Evolutionary conservation across 2,113 vertebrate species (phyloP), one percentile per base, ranked within the genome.

Genomic region (Brachionichthys hirsutus): DNA sequence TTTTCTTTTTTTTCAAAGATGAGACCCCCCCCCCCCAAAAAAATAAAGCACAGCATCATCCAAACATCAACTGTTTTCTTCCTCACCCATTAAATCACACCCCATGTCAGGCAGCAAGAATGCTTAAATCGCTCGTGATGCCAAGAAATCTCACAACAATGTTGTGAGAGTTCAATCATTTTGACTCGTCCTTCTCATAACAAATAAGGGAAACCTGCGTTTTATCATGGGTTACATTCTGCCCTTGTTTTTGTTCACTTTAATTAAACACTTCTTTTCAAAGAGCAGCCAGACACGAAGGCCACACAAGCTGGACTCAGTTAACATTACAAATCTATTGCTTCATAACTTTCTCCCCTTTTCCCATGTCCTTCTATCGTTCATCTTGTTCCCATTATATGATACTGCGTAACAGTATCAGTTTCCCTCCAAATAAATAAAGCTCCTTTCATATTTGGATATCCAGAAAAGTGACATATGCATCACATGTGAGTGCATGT

Each of bases 361-460:
- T 68, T 62, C 66, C 36, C 61, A 18, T 84, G 77, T 54, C 70
- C 58, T 78, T 71, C 61, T 62, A 47, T 73, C 65, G 87, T 82
- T 87, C 81, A 88, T 87, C 82, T 87, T 81, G 70, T 82, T 85
- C 60, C 63, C 69, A 87, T 86, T 87, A 85, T 72, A 81, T 59
- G 62, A 87, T 74, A 79, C 67, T 55, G 62, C 64, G 69, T 56
- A 87, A 81, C 82, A 80, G 68, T 87, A 85, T 88, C 75, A 49
- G 44, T 55, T 89, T 88, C 68, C 77, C 55, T 68, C 62, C 69
- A 82, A 82, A 81, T 85, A 88, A 88, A 83, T 86, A 84, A 30
- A 82, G 80, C 70, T 77, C 62, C 72, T 67, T 74, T 70, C 70
- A 44, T 69, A 79, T 83, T 86, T 82, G 70, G 75, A 81, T 20